Evolutionary conservation across 2,888 invertebrate genomes (phyloP), one percentile per base, ranked within the genome.

Genomic region (Erynnis tages): DNA sequence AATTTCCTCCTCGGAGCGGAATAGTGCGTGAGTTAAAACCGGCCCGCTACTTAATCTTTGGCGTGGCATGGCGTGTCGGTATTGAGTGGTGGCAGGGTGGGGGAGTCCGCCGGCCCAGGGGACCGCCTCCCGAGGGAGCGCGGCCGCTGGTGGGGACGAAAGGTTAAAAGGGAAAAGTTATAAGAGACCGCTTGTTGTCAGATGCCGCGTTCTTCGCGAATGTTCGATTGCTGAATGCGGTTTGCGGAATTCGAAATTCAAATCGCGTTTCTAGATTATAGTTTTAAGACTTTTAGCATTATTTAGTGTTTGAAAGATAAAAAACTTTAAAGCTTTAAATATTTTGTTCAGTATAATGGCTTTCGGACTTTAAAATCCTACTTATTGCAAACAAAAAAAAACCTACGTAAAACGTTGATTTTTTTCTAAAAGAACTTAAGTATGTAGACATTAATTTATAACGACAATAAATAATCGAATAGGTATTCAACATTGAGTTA

Each of bases 101-200:
- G 67, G 81, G 84, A 85, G 79, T 81, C 73, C 78, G 69, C 79
- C 80, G 79, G 79, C 89, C 86, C 90, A 56, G 78, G 90, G 87
- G 90, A 90, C 88, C 89, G 90, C 90, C 90, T 88, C 89, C 89
- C 90, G 75, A 73, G 86, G 86, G 88, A 85, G 65, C 61, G 62
- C 65, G 61, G 62, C 70, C 75, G 66, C 49, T 49, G 49, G 49
- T 41, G 49, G 49, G 62, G 76, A 73, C 76, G 82, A 85, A 88
- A 88, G 88, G 88, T 87, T 88, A 87, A 88, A 88, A 88, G 88
- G 88, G 86, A 87, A 87, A 88, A 88, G 87, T 88, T 87, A 87
- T 86, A 88, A 88, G 85, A 83, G 88, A 86, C 84, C 85, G 85
- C 84, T 85, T 82, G 87, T 85, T 84, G 84, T 82, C 78, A 78